These are phyloP conservation scores for Bombus vancouverensis DNA, from an alignment of 1,140 invertebrate genomes.

Conservation along the genomic window DNA sequence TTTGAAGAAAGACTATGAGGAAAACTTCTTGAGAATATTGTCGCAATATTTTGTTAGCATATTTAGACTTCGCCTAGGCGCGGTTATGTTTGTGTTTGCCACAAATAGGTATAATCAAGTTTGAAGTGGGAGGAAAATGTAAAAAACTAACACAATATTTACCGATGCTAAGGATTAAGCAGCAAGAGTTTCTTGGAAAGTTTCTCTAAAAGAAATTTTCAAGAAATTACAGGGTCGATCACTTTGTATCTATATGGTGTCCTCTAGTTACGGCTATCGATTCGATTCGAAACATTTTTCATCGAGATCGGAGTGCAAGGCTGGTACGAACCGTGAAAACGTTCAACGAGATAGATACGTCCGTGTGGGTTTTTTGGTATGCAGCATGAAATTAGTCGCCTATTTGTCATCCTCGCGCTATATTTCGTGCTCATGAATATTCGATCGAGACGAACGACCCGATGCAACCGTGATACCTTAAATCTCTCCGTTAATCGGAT, in stretches of 20 bases:
- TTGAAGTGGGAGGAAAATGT: no score
- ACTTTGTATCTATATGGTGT: no score
- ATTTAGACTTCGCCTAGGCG: no score
- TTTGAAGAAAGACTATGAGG: no score
- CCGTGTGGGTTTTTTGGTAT: conserved; percentile 43
- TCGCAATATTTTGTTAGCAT: no score
- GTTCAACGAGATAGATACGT: background rate
- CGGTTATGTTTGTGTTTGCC: no score
- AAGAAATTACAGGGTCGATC: background rate
- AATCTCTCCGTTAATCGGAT: conserved; percentile 2
- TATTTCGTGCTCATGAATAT: conserved; percentile 55
- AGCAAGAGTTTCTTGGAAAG: no score
- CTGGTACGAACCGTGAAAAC: background rate
- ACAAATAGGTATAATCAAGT: no score
- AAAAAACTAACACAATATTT: no score
- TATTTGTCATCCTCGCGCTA: conserved; percentile 58
- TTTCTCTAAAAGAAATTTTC: background rate
- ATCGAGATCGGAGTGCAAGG: no score
- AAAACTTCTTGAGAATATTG: no score
- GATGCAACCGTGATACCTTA: background rate
- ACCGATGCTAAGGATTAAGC: no score
- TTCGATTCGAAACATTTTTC: background rate
- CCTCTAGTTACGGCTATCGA: background rate
- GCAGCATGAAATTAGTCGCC: conserved; percentile 54
- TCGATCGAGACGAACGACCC: conserved; percentile 46